Conservation (phyloP, 2,797 vertebrate genomes). For the Siniperca scherzeri region DNA sequence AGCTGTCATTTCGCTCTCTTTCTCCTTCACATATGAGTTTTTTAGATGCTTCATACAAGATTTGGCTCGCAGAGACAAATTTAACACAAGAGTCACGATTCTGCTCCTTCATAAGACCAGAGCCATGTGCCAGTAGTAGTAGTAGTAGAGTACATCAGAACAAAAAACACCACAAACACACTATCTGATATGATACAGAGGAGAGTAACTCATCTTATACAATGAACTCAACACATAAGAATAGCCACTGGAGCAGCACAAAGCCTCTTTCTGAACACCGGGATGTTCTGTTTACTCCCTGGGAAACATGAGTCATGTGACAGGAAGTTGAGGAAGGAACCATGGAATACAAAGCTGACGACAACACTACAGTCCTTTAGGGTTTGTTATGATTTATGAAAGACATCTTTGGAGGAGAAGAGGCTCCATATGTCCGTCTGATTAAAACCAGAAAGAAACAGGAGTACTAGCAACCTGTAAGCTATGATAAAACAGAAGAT, state of each 20-base stretch:
- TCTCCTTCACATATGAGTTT: constrained; percentile 4
- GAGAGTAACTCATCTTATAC: not conserved
- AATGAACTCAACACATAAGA: not conserved
- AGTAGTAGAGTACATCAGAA: not conserved
- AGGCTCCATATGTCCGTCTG: constrained; percentile 32
- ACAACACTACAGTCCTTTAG: constrained; percentile 54
- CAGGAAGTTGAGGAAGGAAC: constrained; percentile 79
- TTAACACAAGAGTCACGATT: constrained; percentile 38
- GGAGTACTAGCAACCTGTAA: constrained; percentile 9
- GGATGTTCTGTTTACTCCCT: constrained; percentile 52
- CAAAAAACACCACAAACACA: not conserved
- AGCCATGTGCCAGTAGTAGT: not conserved
- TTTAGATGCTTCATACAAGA: constrained; percentile 21
- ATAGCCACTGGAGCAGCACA: not conserved
- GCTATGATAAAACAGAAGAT: constrained; percentile 10
- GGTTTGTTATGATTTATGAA: constrained; percentile 63
- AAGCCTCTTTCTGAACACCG: constrained; percentile 14
- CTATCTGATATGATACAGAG: not conserved
- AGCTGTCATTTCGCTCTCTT: constrained; percentile 33
- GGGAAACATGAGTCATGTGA: constrained; percentile 71
- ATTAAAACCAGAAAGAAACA: constrained; percentile 10
- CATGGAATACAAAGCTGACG: constrained; percentile 61
- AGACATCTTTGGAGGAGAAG: constrained; percentile 44
- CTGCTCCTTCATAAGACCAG: not conserved
- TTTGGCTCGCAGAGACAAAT: constrained; percentile 24